These are phyloP conservation scores for Spialia ferax DNA, from an alignment of 2,888 invertebrate genomes.

Conservation along the genomic window DNA sequence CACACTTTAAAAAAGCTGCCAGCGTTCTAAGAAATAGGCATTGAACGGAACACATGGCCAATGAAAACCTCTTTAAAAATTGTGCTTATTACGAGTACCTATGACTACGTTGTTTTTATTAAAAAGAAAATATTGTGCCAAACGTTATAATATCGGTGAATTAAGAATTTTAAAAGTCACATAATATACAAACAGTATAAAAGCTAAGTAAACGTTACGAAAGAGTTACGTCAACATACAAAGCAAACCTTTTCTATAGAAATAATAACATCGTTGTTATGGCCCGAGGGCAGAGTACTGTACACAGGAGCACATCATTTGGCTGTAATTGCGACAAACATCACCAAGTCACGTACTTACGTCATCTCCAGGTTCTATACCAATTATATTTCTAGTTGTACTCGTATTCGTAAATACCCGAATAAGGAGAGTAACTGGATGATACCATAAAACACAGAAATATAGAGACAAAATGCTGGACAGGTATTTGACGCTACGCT, in stretches of 20 bases:
- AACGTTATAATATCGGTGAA: neutral
- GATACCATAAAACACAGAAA: too few species aligned
- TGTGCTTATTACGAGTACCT: too few species aligned
- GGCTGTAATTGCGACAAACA: constrained; percentile 13
- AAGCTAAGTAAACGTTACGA: neutral
- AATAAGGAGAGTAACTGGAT: neutral
- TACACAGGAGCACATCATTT: neutral
- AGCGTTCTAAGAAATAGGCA: too few species aligned
- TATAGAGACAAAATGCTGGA: too few species aligned
- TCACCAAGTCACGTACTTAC: neutral
- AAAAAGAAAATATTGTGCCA: too few species aligned
- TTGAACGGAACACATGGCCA: too few species aligned
- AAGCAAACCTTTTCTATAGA: constrained; percentile 6
- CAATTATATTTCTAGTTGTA: constrained; percentile 15
- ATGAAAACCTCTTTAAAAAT: too few species aligned
- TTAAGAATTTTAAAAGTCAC: neutral
- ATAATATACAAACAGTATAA: neutral
- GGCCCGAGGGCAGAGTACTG: neutral
- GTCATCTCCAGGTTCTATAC: constrained; percentile 11
- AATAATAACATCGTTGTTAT: constrained; percentile 1
- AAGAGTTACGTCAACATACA: constrained; percentile 11
- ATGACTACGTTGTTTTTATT: too few species aligned
- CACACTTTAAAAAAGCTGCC: too few species aligned
- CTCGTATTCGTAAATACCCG: neutral
- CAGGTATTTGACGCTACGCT: too few species aligned